Evolutionary conservation across 2,797 vertebrate genomes (phyloP).

Genomic region (Simalia tracyae): DNA sequence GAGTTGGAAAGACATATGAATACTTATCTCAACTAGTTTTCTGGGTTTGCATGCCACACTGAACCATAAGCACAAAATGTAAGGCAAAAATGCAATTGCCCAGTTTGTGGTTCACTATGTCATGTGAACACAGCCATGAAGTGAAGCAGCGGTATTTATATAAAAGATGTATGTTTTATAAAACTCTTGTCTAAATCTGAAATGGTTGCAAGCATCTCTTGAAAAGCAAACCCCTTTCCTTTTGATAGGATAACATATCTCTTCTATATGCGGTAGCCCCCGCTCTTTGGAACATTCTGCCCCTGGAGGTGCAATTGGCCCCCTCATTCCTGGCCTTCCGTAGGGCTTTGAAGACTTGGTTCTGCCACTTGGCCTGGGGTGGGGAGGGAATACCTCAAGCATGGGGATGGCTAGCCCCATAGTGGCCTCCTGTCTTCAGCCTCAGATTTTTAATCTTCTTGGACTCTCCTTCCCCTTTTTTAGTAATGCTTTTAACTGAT

Average conservation of each 20-base stretch:
- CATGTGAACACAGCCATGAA: background rate
- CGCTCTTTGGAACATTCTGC: too few species aligned
- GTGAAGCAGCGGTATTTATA: background rate
- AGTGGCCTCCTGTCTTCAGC: too few species aligned
- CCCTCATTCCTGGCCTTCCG: too few species aligned
- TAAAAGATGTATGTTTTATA: background rate
- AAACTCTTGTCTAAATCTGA: background rate
- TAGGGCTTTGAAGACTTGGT: too few species aligned
- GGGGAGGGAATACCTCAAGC: too few species aligned
- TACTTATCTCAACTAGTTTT: background rate
- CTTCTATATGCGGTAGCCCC: background rate
- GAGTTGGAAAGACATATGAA: background rate
- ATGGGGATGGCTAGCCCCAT: too few species aligned
- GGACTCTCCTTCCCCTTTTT: too few species aligned
- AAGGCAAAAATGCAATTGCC: background rate
- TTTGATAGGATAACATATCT: background rate
- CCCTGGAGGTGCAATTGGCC: too few species aligned
- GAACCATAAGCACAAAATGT: background rate
- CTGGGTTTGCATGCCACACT: background rate
- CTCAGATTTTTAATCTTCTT: too few species aligned
- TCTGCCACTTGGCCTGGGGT: too few species aligned
- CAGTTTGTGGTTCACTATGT: background rate
- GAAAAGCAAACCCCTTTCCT: background rate
- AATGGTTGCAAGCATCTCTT: background rate
- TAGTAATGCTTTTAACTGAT: too few species aligned